Base-by-base conservation (phyloP, 2,113 vertebrate species). In the Neogale vison region DNA sequence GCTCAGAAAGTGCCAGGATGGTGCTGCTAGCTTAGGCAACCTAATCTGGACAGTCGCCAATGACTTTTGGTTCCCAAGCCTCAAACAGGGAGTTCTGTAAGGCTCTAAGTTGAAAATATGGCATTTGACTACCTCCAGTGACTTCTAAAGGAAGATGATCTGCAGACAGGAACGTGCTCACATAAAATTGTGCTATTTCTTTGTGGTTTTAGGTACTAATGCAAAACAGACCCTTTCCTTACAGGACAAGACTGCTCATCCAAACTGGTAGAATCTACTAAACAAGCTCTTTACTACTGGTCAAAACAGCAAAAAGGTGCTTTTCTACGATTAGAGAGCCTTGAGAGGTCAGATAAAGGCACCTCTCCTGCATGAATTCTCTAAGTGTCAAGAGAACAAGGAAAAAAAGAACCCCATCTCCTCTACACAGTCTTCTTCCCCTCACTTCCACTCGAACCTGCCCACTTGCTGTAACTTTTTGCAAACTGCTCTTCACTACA, bases 151-250 rank as follows among this genome's bases (percentile, higher is more conserved):
- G 89, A 92, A 82, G 84, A 61, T 24, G 57, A 29, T 77, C 31
- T 72, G 31, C 4, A 88, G 50, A 72, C 17, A 93, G 50, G 7
- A 63, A 18, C 3, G n/a, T 0, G 7, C 14, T 31, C 55, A 89
- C 81, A 76, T 71, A 76, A 95, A 96, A 88, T 72, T 13, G 50
- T 47, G 59, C 2, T 47, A 76, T 87, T 94, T 96, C 81, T 93
- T 47, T 81, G 81, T 65, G 93, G 42, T 80, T 88, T 90, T 29
- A 86, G 61, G 87, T 50, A 67, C 36, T 80, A 90, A 95, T 67
- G 52, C 17, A 92, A 97, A 96, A 96, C 55, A 90, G 79, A 39
- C 47, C 26, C 77, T 90, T 92, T 76, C 42, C 69, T 97, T 92
- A 87, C 0, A 63, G 79, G 61, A 34, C 57, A 87, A 94, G 74